Conservation (phyloP, 2,113 vertebrate species). For the Heterocephalus glaber region DNA sequence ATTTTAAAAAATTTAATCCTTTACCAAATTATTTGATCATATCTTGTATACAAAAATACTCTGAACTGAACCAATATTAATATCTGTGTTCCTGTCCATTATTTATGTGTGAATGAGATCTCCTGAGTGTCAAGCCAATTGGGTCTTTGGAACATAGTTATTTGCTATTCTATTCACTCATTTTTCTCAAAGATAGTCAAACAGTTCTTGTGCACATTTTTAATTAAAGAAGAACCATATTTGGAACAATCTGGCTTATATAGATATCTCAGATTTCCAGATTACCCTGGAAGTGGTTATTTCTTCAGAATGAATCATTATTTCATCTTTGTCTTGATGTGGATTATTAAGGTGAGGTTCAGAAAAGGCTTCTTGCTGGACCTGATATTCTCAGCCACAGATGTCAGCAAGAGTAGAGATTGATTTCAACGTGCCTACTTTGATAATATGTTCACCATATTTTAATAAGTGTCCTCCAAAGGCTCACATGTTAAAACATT, state of each 20-base stretch:
- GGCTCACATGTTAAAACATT: background rate
- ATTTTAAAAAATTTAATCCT: background rate
- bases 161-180: background rate
- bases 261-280: background rate
- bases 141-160: background rate
- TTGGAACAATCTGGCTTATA: background rate
- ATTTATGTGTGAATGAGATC: background rate
- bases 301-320: background rate
- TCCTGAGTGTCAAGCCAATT: background rate
- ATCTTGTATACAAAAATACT: background rate
- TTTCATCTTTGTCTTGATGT: background rate
- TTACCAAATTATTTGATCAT: background rate
- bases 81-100: background rate
- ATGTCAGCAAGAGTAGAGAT: background rate
- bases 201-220: background rate
- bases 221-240: background rate
- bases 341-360: rapidly evolving
- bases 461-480: background rate
- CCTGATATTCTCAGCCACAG: background rate
- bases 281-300: background rate
- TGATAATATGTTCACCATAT: background rate
- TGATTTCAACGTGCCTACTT: background rate
- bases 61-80: background rate
- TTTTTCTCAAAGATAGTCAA: background rate
- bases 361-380: background rate